Percentiles rank a stretch among this genome's conserved stretches.
Evolutionary conservation across 1,140 invertebrate species (phyloP).

Genomic region (Zaprionus vittiger): DNA sequence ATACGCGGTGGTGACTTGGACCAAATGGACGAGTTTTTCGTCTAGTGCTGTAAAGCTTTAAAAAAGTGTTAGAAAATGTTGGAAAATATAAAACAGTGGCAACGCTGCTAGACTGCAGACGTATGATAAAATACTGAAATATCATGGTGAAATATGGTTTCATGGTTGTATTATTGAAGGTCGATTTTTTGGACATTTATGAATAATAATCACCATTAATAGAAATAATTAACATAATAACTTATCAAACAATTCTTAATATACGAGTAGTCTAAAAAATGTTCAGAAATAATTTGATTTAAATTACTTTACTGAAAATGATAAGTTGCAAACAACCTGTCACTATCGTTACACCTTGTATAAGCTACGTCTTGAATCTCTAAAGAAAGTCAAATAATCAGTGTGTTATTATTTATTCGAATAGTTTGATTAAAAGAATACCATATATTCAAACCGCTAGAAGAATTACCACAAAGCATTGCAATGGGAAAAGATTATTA

Average conservation of each 20-base stretch:
- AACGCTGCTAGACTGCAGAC: not conserved
- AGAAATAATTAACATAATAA: too few species aligned
- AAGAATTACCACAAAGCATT: not conserved
- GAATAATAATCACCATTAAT: too few species aligned
- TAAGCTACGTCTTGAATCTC: not conserved
- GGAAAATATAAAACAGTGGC: not conserved
- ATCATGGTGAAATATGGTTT: not conserved
- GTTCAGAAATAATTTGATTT: too few species aligned
- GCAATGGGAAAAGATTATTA: conserved; percentile 65
- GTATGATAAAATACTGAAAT: not conserved
- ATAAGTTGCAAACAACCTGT: not conserved
- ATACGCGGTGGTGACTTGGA: conserved; percentile 66
- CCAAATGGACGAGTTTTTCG: conserved; percentile 58
- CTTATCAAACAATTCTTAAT: too few species aligned
- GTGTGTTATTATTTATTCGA: conserved; percentile 2
- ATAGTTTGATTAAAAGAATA: not conserved
- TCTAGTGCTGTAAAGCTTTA: not conserved
- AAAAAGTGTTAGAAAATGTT: not conserved
- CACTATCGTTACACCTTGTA: not conserved
- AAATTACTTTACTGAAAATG: too few species aligned
- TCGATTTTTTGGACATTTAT: not conserved
- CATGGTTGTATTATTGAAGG: not conserved
- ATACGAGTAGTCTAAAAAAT: too few species aligned
- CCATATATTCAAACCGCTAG: not conserved
- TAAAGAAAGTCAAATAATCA: conserved; percentile 1